Percentiles rank a stretch among this genome's conserved stretches.
These are phyloP conservation scores for Eulacestoma nigropectus DNA, from an alignment of 2,113 vertebrate genomes.

Conservation along the genomic window DNA sequence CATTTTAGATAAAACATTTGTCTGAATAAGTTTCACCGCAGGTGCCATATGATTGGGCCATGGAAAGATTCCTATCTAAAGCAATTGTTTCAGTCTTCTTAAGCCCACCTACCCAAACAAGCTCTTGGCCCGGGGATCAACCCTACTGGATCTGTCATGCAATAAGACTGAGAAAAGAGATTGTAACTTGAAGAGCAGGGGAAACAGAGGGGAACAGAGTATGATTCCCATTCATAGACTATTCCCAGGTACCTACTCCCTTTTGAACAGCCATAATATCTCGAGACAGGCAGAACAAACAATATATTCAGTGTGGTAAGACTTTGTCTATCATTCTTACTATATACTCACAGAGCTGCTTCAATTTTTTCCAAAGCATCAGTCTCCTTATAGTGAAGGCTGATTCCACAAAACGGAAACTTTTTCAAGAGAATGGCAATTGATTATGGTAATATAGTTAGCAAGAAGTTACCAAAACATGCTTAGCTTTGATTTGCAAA, in stretches of 20 bases:
- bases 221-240: not conserved
- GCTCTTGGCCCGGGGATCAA: not conserved
- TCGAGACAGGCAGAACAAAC: not conserved
- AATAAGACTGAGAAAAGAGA: not conserved
- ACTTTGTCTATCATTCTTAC: not conserved
- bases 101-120: not conserved
- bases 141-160: not conserved
- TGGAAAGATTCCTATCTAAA: not conserved
- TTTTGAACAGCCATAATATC: not conserved
- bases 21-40: not conserved
- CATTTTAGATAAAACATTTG: not conserved
- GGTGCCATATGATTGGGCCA: fast-evolving
- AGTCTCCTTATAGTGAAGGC: not conserved
- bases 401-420: not conserved
- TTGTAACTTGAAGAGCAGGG: not conserved
- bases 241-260: not conserved
- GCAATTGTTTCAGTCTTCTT: not conserved
- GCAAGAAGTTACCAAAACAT: not conserved
- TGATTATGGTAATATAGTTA: not conserved
- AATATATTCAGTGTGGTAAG: not conserved
- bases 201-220: not conserved
- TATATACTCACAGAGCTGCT: not conserved
- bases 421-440: not conserved
- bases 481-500: not conserved
- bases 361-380: not conserved